Base-by-base conservation (phyloP, 2,797 vertebrate genomes). In the Silurus lanzhouensis region DNA sequence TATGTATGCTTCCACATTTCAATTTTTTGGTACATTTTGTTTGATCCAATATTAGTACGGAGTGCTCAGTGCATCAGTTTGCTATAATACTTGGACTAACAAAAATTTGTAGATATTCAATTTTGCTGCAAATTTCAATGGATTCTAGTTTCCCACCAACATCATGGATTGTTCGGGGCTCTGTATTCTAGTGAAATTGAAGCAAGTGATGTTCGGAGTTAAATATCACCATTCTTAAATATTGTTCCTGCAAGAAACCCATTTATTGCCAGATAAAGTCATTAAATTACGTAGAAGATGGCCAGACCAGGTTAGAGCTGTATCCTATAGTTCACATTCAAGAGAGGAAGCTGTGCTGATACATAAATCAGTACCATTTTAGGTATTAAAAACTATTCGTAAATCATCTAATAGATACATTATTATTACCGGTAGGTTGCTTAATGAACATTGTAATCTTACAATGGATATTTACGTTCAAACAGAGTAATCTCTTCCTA, bases 231-330 rank as follows among this genome's bases (percentile, higher is more conserved):
- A 38, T 57, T 46, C 83, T 68, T 46, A 66, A 70, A 82, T 86
- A 20, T 15, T 82, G 9, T 70, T 86, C 27, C 4, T 77, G 61
- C 71, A 82, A 17, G 71, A 82, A n/a, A 63, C 80, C 7, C 80
- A 77, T 20, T 52, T 76, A 58, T 38, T 19, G 8, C 9, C 10
- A 74, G 68, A 81, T 38, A 38, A 38, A 5, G 38, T 38, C 17
- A 61, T 71, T 38, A 38, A 38, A 46, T 44, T 68, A 8, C 48
- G 0, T n/a, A 88, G 84, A 84, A 81, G 76, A 38, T 79, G 81
- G 57, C 74, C 85, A 57, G 82, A 82, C 12, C 58, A 75, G 22
- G 71, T 76, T 7, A 67, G 82, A 20, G 14, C 48, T 82, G 27
- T 27, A 1, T 14, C 48, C 9, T 19, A 38, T 31, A 80, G 46